Evolutionary conservation across 2,113 vertebrate species (phyloP), one percentile per base, ranked within the genome.

Genomic region (Hoplias malabaricus): DNA sequence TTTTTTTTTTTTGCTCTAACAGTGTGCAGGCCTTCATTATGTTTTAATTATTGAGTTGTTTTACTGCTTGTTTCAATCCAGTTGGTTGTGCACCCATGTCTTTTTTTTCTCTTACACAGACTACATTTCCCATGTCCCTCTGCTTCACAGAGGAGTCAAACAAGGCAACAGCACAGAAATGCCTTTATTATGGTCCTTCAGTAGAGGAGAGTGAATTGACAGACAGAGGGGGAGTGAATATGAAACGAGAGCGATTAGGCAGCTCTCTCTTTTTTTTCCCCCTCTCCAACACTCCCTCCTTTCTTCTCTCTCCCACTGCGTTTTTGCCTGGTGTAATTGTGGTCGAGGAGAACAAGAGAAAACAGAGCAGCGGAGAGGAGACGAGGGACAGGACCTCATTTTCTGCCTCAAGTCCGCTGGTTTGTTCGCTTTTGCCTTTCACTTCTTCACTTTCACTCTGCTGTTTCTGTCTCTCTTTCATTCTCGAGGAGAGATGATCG

Each of bases 401-500:
- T 69, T 69, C 54, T 12, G 11, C 23, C n/a, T 33, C 27, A 59
- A 42, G 42, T 61, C 38, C 59, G 13, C 40, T 62, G n/a, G 36
- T 68, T 68, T 68, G 21, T 43, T 19, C 40, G 29, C 23, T 23
- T 67, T 42, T 67, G 34, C 48, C 67, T 33, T 38, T 69, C 43
- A 31, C 25, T 33, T 48, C 48, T 43, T 68, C 66, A 42, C 38
- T 68, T 27, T 68, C 21, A 5, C 38, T 43, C 38, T 43, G 36
- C 43, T 40, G 25, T 48, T 53, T 31, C 68, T 29, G 31, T 42
- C 40, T 54, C 36, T 54, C 34, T 56, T 67, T 42, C 62, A 54
- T 67, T 62, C 73, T n/a, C 25, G 5, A 27, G 21, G 46, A 56
- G 25, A 75, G 16, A 67, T 67, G 50, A 67, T 54, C 63, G 33